phyloP scores from a whole-genome alignment of 1,140 invertebrate species.

The Drosophila ambigua region DNA sequence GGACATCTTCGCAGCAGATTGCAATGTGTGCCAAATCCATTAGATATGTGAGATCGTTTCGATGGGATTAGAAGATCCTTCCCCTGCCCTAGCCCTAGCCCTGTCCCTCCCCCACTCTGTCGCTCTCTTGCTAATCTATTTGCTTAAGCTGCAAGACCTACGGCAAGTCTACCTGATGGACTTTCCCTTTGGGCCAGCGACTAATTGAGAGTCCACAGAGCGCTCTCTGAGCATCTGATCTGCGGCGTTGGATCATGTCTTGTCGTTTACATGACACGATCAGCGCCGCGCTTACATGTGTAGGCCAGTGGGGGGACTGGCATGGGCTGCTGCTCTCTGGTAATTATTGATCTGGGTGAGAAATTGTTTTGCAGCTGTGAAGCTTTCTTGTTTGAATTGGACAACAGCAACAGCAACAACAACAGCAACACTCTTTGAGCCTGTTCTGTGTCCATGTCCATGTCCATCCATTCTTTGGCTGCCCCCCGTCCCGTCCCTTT shows the following conservation, averaged over 20 bases:
- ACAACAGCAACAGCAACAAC: not conserved
- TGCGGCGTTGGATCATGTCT: slow-evolving; percentile 1
- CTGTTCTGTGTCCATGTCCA: no score
- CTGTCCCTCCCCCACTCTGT: no score
- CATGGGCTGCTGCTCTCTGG: no score
- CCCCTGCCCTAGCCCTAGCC: no score
- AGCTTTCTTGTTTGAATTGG: slow-evolving; percentile 14
- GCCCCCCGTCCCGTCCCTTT: not conserved
- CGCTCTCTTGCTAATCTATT: no score
- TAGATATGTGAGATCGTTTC: slow-evolving; percentile 72
- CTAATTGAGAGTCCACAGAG: slow-evolving; percentile 32
- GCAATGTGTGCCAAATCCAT: slow-evolving; percentile 78
- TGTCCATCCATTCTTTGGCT: no score
- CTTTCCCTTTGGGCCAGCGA: not conserved
- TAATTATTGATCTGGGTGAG: slow-evolving; percentile 7
- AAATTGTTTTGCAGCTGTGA: slow-evolving; percentile 11
- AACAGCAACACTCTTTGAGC: slow-evolving; percentile 7
- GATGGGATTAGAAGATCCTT: slow-evolving; percentile 57
- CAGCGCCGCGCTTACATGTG: slow-evolving; percentile 20
- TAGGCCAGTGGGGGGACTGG: no score
- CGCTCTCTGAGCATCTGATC: not conserved
- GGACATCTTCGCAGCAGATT: slow-evolving; percentile 50
- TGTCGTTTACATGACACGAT: slow-evolving; percentile 37
- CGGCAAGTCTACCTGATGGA: slow-evolving; percentile 9
- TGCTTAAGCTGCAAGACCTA: no score